A percentile compares a stretch with the other conserved stretches of the same genome.
phyloP scores from a whole-genome alignment of 2,888 invertebrate genomes.

The Panopea generosa region DNA sequence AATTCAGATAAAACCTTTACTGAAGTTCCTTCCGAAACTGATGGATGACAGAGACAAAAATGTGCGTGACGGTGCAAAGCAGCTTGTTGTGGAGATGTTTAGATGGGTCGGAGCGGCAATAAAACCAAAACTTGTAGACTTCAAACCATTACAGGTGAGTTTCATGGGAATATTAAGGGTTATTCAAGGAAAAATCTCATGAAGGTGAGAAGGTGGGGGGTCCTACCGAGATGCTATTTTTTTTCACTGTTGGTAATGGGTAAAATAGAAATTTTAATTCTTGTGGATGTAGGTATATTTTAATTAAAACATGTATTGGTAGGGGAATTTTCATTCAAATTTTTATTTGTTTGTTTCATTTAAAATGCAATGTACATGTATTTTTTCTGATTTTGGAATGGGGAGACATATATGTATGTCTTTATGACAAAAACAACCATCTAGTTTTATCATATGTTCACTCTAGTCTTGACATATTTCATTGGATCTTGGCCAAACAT shows the following conservation, averaged over 20 bases:
- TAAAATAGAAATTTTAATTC: background rate
- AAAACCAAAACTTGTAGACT: constrained; percentile 92
- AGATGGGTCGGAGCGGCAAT: constrained; percentile 91
- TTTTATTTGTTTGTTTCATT: too few relatives aligned
- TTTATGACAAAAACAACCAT: too few relatives aligned
- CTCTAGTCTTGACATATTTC: too few relatives aligned
- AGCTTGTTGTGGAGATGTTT: constrained; percentile 96
- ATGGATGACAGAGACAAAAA: constrained; percentile 95
- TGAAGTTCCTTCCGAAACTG: constrained; percentile 94
- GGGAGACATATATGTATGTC: too few relatives aligned
- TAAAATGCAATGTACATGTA: too few relatives aligned
- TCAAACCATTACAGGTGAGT: constrained; percentile 93
- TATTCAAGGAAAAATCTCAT: too few relatives aligned
- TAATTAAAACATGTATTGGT: background rate
- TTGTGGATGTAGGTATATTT: background rate
- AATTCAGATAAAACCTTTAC: constrained; percentile 92
- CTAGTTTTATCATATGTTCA: too few relatives aligned
- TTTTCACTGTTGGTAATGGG: background rate
- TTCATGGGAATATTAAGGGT: background rate
- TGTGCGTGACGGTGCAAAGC: constrained; percentile 96
- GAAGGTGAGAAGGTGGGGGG: too few relatives aligned
- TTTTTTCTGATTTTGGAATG: too few relatives aligned
- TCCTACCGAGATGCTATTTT: too few relatives aligned
- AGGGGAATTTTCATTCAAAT: too few relatives aligned
- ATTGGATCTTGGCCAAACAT: too few relatives aligned